Evolutionary conservation across 1,140 invertebrate genomes (phyloP), one percentile per base, ranked within the genome.

Genomic region (Bombus polaris): DNA sequence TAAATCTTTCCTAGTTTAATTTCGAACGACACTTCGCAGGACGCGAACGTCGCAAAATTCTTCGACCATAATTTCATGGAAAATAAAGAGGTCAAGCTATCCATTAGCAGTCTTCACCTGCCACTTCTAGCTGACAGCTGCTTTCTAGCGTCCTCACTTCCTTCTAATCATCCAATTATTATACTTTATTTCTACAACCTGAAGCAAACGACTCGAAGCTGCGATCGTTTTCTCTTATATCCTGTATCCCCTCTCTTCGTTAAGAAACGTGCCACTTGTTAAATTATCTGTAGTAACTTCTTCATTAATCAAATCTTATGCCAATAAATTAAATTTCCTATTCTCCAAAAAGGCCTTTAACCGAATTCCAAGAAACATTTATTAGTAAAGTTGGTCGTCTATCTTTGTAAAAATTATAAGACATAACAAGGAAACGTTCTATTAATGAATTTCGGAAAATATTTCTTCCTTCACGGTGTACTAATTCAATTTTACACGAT

Each of bases 141-240:
- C 65, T 80, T 80, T 80, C 78, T 80, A 70, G 37, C 75, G 37
- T 77, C 44, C 13, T 47, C 42, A 12, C 25, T 68, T 66, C 62
- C 65, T 53, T 32, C 32, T 80, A 80, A 70, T 80, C 65, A 18
- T 70, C 44, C 78, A 53, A 39, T 80, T 78, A 65, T 62, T 65
- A 37, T 25, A 65, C 75, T 78, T 65, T 32, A 28, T 44, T 65
- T 78, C 39, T 32, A 8, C 35, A 42, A 39, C 18, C 59, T 62
- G 35, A 39, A 25, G 35, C 35, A 22, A 37, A 77, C 32, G 37
- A n/a, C 53, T 77, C 37, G 57, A 76, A 15, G 6, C 15, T 44
- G 4, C 42, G 8, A 12, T 22, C 13, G 9, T 77, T 65, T 62
- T 42, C 57, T 42, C 57, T 42, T 12, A 37, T 22, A 10, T 42